Evolutionary conservation across 2,888 invertebrate species (phyloP).

Genomic region (Thysanoteuthis rhombus): DNA sequence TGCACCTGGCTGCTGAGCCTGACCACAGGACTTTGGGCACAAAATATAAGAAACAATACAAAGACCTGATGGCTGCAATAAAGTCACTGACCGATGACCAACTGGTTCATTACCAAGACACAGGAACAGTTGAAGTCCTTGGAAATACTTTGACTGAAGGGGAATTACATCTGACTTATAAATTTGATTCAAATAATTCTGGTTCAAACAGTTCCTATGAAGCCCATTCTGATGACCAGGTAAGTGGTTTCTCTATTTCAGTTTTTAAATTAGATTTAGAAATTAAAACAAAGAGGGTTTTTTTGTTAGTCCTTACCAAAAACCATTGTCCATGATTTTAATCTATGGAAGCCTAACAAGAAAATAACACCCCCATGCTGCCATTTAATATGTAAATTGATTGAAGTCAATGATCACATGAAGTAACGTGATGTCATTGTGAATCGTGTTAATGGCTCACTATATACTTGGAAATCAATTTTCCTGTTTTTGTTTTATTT

Average conservation of each 20-base stretch:
- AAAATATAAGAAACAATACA: slow-evolving; percentile 88
- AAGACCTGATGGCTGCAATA: slow-evolving; percentile 79
- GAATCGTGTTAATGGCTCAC: too few relatives aligned
- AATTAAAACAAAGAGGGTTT: too few relatives aligned
- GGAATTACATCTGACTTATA: slow-evolving; percentile 76
- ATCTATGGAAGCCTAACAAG: too few relatives aligned
- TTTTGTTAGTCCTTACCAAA: too few relatives aligned
- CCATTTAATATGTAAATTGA: too few relatives aligned
- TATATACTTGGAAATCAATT: too few relatives aligned
- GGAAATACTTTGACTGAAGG: slow-evolving; percentile 76
- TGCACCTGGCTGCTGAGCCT: slow-evolving; percentile 90
- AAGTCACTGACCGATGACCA: slow-evolving; percentile 74
- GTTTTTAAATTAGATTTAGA: too few relatives aligned
- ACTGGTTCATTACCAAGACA: slow-evolving; percentile 77
- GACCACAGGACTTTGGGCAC: slow-evolving; percentile 92
- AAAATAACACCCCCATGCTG: too few relatives aligned
- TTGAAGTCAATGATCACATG: too few relatives aligned
- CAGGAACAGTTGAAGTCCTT: slow-evolving; percentile 78
- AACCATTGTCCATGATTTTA: too few relatives aligned
- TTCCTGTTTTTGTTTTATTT: too few relatives aligned
- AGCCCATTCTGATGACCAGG: slow-evolving; percentile 87
- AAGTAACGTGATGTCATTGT: too few relatives aligned
- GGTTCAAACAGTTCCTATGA: slow-evolving; percentile 74
- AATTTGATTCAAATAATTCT: slow-evolving; percentile 71
- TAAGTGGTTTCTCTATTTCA: slow-evolving; percentile 36